Evolutionary conservation across 2,113 vertebrate genomes (phyloP).

Genomic region (Lampris megalopsis): DNA sequence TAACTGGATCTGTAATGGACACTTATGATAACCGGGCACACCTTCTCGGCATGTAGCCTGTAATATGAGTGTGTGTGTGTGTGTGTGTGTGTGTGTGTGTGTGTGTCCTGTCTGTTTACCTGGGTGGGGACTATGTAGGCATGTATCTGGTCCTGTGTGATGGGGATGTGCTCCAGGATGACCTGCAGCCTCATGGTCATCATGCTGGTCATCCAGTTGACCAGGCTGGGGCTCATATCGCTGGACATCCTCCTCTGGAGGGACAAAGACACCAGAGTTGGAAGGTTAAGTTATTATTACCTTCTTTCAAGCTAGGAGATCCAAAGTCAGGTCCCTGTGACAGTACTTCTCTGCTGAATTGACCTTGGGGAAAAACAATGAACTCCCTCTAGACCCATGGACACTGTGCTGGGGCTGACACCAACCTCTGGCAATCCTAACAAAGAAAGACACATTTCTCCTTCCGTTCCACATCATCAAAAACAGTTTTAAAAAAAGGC

Average conservation of each 20-base stretch:
- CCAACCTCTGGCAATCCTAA: no score
- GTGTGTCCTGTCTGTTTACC: constrained; percentile 48
- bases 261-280: neutral
- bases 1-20: constrained; percentile 51
- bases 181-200: constrained; percentile 92
- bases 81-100: neutral
- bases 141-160: constrained; percentile 88
- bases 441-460: no score
- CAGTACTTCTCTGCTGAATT: no score
- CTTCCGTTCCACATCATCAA: no score
- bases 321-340: no score
- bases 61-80: neutral
- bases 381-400: no score
- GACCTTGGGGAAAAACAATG: no score
- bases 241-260: constrained; percentile 90
- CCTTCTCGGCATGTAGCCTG: constrained; percentile 1
- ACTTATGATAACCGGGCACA: neutral
- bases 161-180: constrained; percentile 90
- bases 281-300: neutral
- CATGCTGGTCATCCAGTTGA: constrained; percentile 96
- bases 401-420: no score
- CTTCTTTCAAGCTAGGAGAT: no score
- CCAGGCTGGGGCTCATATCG: constrained; percentile 90
- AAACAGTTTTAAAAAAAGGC: no score
- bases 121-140: constrained; percentile 84